A percentile compares a stretch with the other conserved stretches of the same genome.
Evolutionary conservation across 2,113 vertebrate genomes (phyloP).

Genomic region (zebrafish (Danio rerio)): DNA sequence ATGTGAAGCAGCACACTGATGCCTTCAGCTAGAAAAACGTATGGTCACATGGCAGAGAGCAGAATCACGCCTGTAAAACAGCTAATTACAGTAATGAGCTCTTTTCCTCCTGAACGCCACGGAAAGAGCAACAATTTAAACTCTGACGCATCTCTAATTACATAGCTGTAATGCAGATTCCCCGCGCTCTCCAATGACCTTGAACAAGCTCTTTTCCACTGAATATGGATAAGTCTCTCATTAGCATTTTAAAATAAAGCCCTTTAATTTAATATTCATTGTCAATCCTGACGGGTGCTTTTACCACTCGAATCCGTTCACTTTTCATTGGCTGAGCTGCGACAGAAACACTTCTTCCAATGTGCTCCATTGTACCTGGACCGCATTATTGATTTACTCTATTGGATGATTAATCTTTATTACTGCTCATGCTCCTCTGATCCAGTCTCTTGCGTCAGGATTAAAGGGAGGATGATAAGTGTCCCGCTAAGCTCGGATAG

Average conservation of each 20-base stretch:
- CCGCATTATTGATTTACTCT: conserved; percentile 69
- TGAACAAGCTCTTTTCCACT: conserved; percentile 43
- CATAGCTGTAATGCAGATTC: conserved; percentile 49
- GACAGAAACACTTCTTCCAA: background rate
- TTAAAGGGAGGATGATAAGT: conserved; percentile 49
- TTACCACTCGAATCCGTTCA: conserved; percentile 30
- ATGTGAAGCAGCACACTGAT: background rate
- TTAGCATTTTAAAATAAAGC: conserved; percentile 45
- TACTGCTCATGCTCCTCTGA: conserved; percentile 66
- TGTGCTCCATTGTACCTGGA: conserved; percentile 42
- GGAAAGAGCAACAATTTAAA: conserved; percentile 58
- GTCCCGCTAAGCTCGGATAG: conserved; percentile 35
- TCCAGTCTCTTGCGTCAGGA: conserved; percentile 55
- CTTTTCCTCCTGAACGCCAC: conserved; percentile 51
- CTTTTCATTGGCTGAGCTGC: background rate
- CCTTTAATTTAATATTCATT: conserved; percentile 35
- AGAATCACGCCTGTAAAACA: conserved; percentile 46
- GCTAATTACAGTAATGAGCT: conserved; percentile 63
- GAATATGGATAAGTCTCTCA: conserved; percentile 33
- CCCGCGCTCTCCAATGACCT: conserved; percentile 51
- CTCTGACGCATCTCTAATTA: conserved; percentile 57
- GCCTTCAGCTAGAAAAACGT: conserved; percentile 15
- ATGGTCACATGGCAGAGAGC: conserved; percentile 40
- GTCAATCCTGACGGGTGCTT: conserved; percentile 37
- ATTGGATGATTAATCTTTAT: conserved; percentile 76